phyloP scores from a whole-genome alignment of 2,888 invertebrate species.

The Brachypterus glaber region DNA sequence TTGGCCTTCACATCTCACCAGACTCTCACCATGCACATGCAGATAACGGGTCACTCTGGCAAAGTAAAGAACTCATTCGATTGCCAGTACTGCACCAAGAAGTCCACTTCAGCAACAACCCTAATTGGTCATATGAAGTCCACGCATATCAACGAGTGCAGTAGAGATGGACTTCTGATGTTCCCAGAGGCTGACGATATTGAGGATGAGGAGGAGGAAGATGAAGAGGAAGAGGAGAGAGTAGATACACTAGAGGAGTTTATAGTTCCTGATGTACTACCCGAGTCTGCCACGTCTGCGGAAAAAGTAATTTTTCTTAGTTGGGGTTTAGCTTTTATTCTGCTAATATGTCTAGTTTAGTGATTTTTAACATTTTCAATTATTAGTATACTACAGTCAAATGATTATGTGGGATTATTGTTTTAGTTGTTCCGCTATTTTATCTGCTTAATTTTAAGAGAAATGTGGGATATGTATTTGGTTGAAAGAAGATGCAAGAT shows the following conservation, averaged over 20 bases:
- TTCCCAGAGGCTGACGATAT: slow-evolving; percentile 17
- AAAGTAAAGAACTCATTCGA: slow-evolving; percentile 35
- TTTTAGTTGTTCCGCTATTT: too few relatives aligned
- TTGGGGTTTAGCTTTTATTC: too few relatives aligned
- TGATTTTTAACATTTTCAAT: too few relatives aligned
- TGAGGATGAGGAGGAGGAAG: slow-evolving; percentile 27
- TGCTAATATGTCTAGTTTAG: too few relatives aligned
- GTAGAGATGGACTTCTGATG: slow-evolving; percentile 42
- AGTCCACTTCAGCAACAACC: slow-evolving; percentile 48
- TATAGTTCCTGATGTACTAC: slow-evolving; percentile 23
- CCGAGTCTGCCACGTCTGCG: slow-evolving; percentile 18
- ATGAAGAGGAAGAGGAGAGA: slow-evolving; percentile 21
- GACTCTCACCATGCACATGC: slow-evolving; percentile 45
- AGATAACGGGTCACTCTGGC: slow-evolving; percentile 46
- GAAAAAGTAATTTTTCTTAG: slow-evolving; percentile 17
- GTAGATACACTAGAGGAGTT: slow-evolving; percentile 30
- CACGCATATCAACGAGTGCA: slow-evolving; percentile 54
- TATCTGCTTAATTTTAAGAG: too few relatives aligned
- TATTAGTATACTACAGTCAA: too few relatives aligned
- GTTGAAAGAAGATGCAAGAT: too few relatives aligned
- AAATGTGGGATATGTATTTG: too few relatives aligned
- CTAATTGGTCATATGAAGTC: slow-evolving; percentile 62
- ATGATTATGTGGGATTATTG: too few relatives aligned
- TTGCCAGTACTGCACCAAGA: slow-evolving; percentile 67
- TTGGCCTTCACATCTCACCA: slow-evolving; percentile 42